phyloP scores from a whole-genome alignment of 2,113 vertebrate species.

The Natator depressus region DNA sequence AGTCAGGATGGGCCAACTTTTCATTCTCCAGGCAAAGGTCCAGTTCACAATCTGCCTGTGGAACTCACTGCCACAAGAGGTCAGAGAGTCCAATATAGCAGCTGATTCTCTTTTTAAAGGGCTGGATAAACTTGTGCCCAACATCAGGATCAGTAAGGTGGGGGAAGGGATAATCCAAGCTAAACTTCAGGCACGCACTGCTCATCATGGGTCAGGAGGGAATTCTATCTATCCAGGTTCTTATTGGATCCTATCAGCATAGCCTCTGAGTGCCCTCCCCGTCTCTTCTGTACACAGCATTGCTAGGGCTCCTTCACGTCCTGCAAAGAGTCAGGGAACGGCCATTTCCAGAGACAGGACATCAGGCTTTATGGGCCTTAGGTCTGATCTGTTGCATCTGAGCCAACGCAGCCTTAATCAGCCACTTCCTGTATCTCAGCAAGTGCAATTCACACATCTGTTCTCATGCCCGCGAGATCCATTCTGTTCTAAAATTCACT shows the following conservation, averaged over 20 bases:
- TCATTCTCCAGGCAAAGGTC: not conserved
- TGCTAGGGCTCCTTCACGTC: not conserved
- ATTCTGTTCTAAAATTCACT: not conserved
- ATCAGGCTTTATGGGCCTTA: not conserved
- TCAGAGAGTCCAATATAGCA: not conserved
- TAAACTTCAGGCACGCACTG: not conserved
- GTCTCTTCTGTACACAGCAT: not conserved
- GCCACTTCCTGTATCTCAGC: not conserved
- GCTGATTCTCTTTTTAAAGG: not conserved
- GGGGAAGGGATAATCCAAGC: not conserved
- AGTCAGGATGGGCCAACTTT: not conserved
- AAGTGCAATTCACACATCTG: not conserved
- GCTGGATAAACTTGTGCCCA: not conserved
- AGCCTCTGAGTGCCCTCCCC: too few relatives aligned
- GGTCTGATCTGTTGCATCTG: not conserved
- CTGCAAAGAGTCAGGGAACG: not conserved
- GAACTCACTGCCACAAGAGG: not conserved
- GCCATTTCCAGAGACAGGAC: not conserved
- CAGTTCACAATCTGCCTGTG: not conserved
- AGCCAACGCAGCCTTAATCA: not conserved
- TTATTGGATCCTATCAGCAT: not conserved
- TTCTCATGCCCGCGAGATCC: fast-evolving
- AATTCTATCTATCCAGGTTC: not conserved
- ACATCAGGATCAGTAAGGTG: not conserved
- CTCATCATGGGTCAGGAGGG: not conserved